Percentiles rank a stretch among this genome's conserved stretches.
Evolutionary conservation across 1,140 invertebrate species (phyloP).

Genomic region (Macrobrachium rosenbergii): DNA sequence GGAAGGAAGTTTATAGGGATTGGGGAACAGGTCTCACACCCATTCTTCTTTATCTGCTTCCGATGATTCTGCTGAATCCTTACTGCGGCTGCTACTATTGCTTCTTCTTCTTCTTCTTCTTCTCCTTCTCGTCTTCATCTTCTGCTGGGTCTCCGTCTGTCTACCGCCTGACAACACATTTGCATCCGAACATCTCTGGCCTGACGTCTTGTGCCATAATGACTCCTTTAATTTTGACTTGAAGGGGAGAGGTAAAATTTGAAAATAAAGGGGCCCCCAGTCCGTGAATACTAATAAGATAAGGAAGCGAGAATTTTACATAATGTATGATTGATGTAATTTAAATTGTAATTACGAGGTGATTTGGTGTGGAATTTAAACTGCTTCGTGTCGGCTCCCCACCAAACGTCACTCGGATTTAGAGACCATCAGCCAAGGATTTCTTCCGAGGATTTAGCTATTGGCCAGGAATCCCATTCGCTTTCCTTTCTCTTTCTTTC

Average conservation of each 20-base stretch:
- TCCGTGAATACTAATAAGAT: constrained; percentile 66
- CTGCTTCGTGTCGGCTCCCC: constrained; percentile 34
- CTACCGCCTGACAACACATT: constrained; percentile 40
- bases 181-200: constrained; percentile 48
- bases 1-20: neutral
- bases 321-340: constrained; percentile 66
- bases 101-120: constrained; percentile 12
- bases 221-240: constrained; percentile 63
- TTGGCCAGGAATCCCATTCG: neutral
- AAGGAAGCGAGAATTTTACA: constrained; percentile 66
- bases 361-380: constrained; percentile 63
- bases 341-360: constrained; percentile 66
- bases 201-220: constrained; percentile 48
- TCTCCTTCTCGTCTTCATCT: neutral
- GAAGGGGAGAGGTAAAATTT: constrained; percentile 50
- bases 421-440: neutral
- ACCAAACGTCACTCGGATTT: constrained; percentile 28
- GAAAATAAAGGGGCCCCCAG: constrained; percentile 50
- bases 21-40: neutral
- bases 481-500: neutral
- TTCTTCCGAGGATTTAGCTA: neutral
- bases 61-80: neutral
- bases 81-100: neutral
- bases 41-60: too few relatives aligned
- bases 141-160: neutral